A percentile compares a stretch with the other conserved stretches of the same genome.
These are phyloP conservation scores for Toxotes lorentzi DNA, from an alignment of 2,797 vertebrate genomes.

Conservation along the genomic window DNA sequence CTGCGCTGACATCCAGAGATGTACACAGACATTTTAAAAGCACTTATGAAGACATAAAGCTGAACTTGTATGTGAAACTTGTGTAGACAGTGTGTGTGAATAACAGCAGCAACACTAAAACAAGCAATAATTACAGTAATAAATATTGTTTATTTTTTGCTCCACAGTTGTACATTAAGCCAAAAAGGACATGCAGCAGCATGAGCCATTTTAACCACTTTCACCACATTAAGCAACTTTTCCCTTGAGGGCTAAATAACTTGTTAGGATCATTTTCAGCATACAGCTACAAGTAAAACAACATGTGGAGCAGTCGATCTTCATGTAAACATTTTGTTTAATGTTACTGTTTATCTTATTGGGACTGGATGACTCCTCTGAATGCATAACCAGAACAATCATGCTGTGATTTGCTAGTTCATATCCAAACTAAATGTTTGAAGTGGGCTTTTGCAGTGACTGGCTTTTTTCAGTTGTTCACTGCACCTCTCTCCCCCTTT, in stretches of 20 bases:
- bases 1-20: neutral
- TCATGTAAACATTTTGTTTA: slow-evolving; percentile 37
- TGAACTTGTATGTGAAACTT: neutral
- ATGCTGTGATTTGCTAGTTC: slow-evolving; percentile 42
- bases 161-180: neutral
- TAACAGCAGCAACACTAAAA: neutral
- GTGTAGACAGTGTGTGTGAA: neutral
- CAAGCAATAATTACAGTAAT: neutral
- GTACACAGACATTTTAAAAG: neutral
- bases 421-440: slow-evolving; percentile 47
- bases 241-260: slow-evolving; percentile 10
- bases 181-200: neutral
- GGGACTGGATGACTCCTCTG: slow-evolving; percentile 18
- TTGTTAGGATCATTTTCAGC: slow-evolving; percentile 24
- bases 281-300: neutral
- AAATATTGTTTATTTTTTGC: neutral
- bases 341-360: slow-evolving; percentile 36
- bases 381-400: slow-evolving; percentile 26
- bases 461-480: slow-evolving; percentile 29
- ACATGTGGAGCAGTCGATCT: slow-evolving; percentile 9
- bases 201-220: neutral
- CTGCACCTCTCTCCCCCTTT: slow-evolving; percentile 28
- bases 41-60: neutral
- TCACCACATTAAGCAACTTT: neutral
- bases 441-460: slow-evolving; percentile 54